Conservation (phyloP, 1,140 invertebrate species). For the Drosophila sechellia region DNA sequence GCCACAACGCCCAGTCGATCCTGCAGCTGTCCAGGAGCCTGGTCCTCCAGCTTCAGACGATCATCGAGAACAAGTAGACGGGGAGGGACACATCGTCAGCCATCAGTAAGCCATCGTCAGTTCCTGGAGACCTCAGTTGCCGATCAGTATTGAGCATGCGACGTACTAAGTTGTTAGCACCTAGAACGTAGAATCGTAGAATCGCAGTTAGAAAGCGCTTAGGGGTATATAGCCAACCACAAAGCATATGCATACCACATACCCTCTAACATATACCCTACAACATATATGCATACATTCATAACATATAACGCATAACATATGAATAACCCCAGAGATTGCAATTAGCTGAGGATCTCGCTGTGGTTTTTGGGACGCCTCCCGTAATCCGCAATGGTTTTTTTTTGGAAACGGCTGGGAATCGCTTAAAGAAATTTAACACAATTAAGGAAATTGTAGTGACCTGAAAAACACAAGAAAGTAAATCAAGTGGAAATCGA, state of each 20-base stretch:
- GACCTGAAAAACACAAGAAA: constrained; percentile 56
- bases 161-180: constrained; percentile 53
- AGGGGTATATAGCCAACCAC: constrained; percentile 2
- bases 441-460: constrained; percentile 71
- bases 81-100: not conserved
- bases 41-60: constrained; percentile 93
- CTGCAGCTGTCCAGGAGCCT: constrained; percentile 92
- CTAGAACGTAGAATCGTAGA: constrained; percentile 30
- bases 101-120: constrained; percentile 5
- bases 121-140: constrained; percentile 33
- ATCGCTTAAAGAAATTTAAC: constrained; percentile 40
- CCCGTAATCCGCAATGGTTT: constrained; percentile 19
- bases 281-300: not conserved
- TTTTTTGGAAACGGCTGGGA: constrained; percentile 64
- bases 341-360: constrained; percentile 40
- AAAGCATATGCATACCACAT: not conserved
- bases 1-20: constrained; percentile 93
- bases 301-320: constrained; percentile 5
- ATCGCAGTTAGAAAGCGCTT: constrained; percentile 9
- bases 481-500: constrained; percentile 18
- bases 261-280: not conserved
- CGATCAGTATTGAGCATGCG: constrained; percentile 65
- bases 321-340: constrained; percentile 23
- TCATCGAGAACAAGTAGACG: constrained; percentile 94
- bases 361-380: constrained; percentile 24